phyloP scores from a whole-genome alignment of 2,888 invertebrate species.

The Drosophila subsilvestris region DNA sequence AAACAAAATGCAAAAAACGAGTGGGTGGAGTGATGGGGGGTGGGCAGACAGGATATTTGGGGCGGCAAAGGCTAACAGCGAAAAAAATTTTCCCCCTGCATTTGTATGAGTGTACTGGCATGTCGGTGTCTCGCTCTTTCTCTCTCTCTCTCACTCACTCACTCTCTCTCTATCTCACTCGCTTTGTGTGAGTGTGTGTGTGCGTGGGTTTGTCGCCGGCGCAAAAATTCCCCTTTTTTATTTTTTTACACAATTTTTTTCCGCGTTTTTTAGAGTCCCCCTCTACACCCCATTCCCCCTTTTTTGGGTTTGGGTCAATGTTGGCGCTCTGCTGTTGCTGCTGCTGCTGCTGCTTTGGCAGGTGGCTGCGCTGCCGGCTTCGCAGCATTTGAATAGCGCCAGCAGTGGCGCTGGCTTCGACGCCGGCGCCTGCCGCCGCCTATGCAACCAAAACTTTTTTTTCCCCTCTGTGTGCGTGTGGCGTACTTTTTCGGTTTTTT shows the following conservation, averaged over 20 bases:
- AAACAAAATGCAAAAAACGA: constrained; percentile 67
- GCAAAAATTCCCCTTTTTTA: constrained; percentile 74
- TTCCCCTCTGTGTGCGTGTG: constrained; percentile 45
- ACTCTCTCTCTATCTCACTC: neutral
- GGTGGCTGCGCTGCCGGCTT: constrained; percentile 68
- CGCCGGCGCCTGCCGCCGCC: constrained; percentile 49
- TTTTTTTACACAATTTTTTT: constrained; percentile 70
- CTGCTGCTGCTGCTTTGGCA: constrained; percentile 68
- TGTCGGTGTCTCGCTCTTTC: constrained; percentile 11
- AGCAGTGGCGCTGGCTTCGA: constrained; percentile 58
- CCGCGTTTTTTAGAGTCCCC: constrained; percentile 77
- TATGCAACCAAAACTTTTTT: constrained; percentile 77
- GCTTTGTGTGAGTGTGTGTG: constrained; percentile 24
- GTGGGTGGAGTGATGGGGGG: constrained; percentile 1
- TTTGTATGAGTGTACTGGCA: constrained; percentile 48
- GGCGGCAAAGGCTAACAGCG: constrained; percentile 75
- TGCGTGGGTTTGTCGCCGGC: constrained; percentile 61
- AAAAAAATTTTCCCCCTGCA: constrained; percentile 71
- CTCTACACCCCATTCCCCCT: constrained; percentile 44
- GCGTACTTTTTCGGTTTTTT: constrained; percentile 40
- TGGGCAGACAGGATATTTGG: constrained; percentile 56
- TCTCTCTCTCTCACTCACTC: neutral
- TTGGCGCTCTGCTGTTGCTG: constrained; percentile 57
- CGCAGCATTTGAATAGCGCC: constrained; percentile 78
- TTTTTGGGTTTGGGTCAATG: constrained; percentile 76